These are phyloP conservation scores for Psittacula echo DNA, from an alignment of 2,797 vertebrate genomes.

Conservation along the genomic window DNA sequence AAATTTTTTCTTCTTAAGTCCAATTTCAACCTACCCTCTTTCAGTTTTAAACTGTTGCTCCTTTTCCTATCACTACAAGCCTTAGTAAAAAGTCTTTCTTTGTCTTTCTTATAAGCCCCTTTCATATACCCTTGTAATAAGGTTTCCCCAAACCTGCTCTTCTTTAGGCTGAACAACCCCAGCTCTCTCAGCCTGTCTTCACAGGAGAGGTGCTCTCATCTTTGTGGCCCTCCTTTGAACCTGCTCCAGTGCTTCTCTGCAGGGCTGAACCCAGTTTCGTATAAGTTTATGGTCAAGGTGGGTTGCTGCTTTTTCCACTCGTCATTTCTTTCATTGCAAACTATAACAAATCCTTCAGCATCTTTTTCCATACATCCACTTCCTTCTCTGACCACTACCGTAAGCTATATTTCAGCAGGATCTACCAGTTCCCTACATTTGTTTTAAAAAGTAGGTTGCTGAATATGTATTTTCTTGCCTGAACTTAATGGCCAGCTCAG, in stretches of 20 bases:
- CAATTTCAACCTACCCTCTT: not conserved
- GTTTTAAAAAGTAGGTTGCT: not conserved
- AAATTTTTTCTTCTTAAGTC: not conserved
- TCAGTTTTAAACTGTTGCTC: not conserved
- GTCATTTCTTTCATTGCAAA: not conserved
- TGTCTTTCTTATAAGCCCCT: not conserved
- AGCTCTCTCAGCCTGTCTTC: not conserved
- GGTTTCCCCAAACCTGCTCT: not conserved
- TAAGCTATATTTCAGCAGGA: not conserved
- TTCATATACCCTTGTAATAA: not conserved
- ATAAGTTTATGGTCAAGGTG: not conserved
- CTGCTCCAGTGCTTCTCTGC: not conserved
- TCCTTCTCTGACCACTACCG: not conserved
- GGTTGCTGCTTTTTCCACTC: not conserved
- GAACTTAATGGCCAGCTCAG: not conserved
- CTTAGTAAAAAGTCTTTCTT: not conserved
- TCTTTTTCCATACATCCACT: not conserved
- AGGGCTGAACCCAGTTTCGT: not conserved
- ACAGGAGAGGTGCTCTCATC: not conserved
- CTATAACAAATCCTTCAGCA: not conserved
- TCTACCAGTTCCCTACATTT: not conserved
- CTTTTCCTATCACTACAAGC: not conserved
- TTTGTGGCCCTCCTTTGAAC: not conserved
- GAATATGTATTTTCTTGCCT: not conserved
- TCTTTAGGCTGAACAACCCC: not conserved